Base-by-base conservation (phyloP, 2,888 invertebrate species). In the Rhodophaea formosa region DNA sequence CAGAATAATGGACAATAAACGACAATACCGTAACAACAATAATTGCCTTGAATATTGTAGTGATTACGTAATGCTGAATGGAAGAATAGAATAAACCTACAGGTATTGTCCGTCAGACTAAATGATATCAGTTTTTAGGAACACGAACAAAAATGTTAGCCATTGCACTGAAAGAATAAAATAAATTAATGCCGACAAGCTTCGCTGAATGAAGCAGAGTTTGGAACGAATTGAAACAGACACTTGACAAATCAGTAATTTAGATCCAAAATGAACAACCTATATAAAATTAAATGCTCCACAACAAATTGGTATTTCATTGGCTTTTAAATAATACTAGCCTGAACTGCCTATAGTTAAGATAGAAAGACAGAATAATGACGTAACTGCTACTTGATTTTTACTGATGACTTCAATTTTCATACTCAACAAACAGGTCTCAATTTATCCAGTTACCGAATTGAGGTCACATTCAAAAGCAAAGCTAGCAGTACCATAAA, bases 401-500 rank as follows among this genome's bases (percentile, higher is more conserved):
- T 12, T 8, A 30, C n/a, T 15, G 8, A 15, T 46, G 8, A 0
- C 23, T 1, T 6, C 15, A 32, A 32, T 32, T n/a, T 30, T 49
- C 15, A 17, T 10, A 16, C 16, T 10, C 35, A 7, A 35, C 17
- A 52, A 32, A 49, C 15, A 49, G 15, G 10, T 32, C 49, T 32
- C 32, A 49, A 32, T 32, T 49, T 10, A 32, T 49, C 30, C 15
- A 30, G 30, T 49, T 32, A 32, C 42, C 29, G 16, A 53, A 54
- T 32, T 54, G 32, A 54, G 54, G 42, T 53, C 53, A 53, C 42
- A 53, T 17, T 35, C 16, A 53, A 42, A 53, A 53, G 12, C 15
- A 57, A 59, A 35, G 12, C 53, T 59, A 59, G 29, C 47, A 59
- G 62, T 45, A 23, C 49, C 58, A 53, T 45, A 56, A 61, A 55